Base-by-base conservation (phyloP, 2,797 vertebrate genomes). In the Tapirus indicus region DNA sequence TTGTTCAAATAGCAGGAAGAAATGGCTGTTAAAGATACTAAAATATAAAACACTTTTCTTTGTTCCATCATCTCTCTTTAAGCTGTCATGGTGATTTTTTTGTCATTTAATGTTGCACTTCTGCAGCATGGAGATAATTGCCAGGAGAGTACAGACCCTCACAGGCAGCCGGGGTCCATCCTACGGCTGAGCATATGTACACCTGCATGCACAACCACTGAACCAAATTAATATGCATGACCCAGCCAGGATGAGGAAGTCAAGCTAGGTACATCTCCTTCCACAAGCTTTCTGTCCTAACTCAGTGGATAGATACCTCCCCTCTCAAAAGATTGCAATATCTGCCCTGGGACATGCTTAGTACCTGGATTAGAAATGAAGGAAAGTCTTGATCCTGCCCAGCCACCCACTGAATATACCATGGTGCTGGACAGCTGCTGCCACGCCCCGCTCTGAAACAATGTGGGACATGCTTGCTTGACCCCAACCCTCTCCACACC, bases 391-490 rank as follows among this genome's bases (percentile, higher is more conserved):
- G 41, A 75, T 75, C 16, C 1, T 6, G 29, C 21, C 29, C 58
- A 27, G 58, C 14, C 32, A 17, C 4, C 13, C 16, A 27, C 7
- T 74, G 12, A 66, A 32, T 60, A 8, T 68, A 21, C 14, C 6
- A 23, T 7, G 1, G 0, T 14, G 4, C 62, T 27, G 4, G 7
- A 23, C 5, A 66, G 12, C 44, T 66, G 18, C 27, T 78, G 25
- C 7, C 16, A 21, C 52, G 14, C 1, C 13, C 12, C 35, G 9
- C 23, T 20, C n/a, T 69, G n/a, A 35, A 41, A 44, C 25, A 77
- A 62, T 9, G 5, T 38, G 35, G 17, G 6, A 1, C 7, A 2
- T 29, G 3, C 23, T 69, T 38, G n/a, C 12, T 16, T 32, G 1
- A 75, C 5, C 14, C 5, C 6, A 32, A 11, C 6, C 4, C 14